A percentile compares a stretch with the other conserved stretches of the same genome.
These are phyloP conservation scores for Drosophila malerkotliana DNA, from an alignment of 1,140 invertebrate species.

Conservation along the genomic window DNA sequence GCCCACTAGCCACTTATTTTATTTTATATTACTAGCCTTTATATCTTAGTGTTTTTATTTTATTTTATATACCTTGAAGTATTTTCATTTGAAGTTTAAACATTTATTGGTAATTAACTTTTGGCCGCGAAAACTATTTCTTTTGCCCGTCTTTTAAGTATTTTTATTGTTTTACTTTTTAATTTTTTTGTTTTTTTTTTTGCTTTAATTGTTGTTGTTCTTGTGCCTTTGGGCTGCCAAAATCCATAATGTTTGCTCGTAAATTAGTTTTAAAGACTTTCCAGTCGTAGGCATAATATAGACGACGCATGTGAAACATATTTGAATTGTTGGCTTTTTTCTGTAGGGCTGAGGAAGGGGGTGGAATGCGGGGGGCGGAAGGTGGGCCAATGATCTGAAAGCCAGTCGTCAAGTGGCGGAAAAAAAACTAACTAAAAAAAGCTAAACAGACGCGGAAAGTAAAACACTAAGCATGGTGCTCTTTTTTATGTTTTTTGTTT, in stretches of 20 bases:
- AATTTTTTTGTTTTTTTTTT: neutral
- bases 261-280: slow-evolving; percentile 45
- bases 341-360: neutral
- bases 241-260: slow-evolving; percentile 39
- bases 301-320: slow-evolving; percentile 26
- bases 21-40: neutral
- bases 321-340: slow-evolving; percentile 9
- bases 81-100: slow-evolving; percentile 8
- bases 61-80: neutral
- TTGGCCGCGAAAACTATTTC: slow-evolving; percentile 17
- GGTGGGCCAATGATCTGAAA: slow-evolving; percentile 30
- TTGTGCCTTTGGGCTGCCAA: slow-evolving; percentile 19
- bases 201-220: too few species aligned
- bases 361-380: neutral
- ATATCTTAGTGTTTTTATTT: neutral
- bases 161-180: slow-evolving; percentile 10
- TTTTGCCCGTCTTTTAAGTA: slow-evolving; percentile 7
- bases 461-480: slow-evolving; percentile 1
- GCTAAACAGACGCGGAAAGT: slow-evolving; percentile 5
- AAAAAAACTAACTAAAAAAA: slow-evolving; percentile 2
- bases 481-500: too few species aligned
- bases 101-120: slow-evolving; percentile 38
- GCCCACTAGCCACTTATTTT: neutral
- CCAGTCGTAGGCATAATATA: slow-evolving; percentile 16
- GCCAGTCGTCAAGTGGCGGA: slow-evolving; percentile 26